Conservation (phyloP, 2,888 invertebrate species). For the Oeneis ivallda region DNA sequence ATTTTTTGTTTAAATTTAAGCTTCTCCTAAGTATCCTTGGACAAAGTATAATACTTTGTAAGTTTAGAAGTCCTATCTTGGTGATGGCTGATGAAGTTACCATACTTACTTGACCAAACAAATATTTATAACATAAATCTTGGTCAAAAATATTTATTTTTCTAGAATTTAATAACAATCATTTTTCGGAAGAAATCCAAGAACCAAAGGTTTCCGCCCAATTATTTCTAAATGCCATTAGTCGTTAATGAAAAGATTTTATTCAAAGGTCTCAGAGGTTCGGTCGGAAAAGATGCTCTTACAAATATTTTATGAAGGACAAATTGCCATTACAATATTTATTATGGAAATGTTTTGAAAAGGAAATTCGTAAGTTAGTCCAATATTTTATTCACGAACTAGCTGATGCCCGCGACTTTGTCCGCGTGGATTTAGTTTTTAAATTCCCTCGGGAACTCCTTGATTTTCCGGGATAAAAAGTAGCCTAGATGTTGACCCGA, state of each 20-base stretch:
- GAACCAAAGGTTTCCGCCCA: not conserved
- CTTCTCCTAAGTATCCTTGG: too few species aligned
- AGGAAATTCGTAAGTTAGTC: conserved; percentile 20
- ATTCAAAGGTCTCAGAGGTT: conserved; percentile 9
- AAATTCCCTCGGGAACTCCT: too few species aligned
- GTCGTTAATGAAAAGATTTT: conserved; percentile 23
- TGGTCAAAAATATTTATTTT: not conserved
- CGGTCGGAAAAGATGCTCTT: conserved; percentile 3
- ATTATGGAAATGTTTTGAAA: conserved; percentile 18
- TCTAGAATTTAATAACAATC: conserved; percentile 1
- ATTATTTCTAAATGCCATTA: conserved; percentile 25
- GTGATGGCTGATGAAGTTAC: too few species aligned
- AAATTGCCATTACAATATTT: conserved; percentile 25
- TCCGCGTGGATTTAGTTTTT: too few species aligned
- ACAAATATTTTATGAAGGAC: conserved; percentile 21
- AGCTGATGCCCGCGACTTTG: too few species aligned
- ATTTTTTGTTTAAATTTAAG: too few species aligned
- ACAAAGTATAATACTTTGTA: too few species aligned
- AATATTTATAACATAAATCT: not conserved
- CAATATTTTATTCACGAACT: too few species aligned
- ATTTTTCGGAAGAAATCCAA: conserved; percentile 14
- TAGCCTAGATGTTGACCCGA: too few species aligned
- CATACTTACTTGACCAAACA: too few species aligned
- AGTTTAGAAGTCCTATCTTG: too few species aligned
- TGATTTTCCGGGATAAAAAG: too few species aligned